Conservation (phyloP, 2,888 invertebrate species). For the Drosophila longiperda region DNA sequence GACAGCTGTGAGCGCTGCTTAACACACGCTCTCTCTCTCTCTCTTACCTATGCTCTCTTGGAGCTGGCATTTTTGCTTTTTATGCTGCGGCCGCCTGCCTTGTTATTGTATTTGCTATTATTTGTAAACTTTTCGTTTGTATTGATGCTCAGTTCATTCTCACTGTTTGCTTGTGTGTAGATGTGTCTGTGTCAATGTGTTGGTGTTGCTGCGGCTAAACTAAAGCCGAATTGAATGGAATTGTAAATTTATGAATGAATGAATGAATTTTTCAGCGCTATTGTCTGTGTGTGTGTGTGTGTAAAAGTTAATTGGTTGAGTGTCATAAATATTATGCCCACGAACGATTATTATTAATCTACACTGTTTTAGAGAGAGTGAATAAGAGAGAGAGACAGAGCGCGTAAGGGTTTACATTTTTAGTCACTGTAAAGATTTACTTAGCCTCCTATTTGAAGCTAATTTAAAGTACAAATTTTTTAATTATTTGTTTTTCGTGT, state of each 20-base stretch:
- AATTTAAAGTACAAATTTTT: background rate
- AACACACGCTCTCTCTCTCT: conserved; percentile 5
- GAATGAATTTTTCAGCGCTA: conserved; percentile 69
- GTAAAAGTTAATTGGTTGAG: conserved; percentile 69
- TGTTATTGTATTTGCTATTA: conserved; percentile 51
- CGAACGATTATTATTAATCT: conserved; percentile 2
- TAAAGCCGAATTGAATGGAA: conserved; percentile 79
- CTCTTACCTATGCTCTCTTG: conserved; percentile 27
- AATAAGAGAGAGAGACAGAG: background rate
- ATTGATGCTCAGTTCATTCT: conserved; percentile 46
- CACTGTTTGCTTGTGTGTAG: conserved; percentile 17
- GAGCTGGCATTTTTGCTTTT: conserved; percentile 65
- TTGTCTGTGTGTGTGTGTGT: conserved; percentile 33
- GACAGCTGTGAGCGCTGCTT: conserved; percentile 62
- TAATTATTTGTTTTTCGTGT: background rate
- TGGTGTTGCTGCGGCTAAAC: conserved; percentile 48
- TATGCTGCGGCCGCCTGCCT: conserved; percentile 47
- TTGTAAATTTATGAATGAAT: conserved; percentile 81
- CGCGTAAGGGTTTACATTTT: background rate
- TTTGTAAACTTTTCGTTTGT: conserved; percentile 54
- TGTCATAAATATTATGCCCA: conserved; percentile 33
- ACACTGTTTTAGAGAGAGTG: background rate
- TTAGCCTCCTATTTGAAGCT: background rate
- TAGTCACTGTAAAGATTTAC: background rate
- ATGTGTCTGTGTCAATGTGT: conserved; percentile 23